Percentiles rank a stretch among this genome's conserved stretches.
Conservation (phyloP, 2,113 vertebrate genomes). For the Sapayoa aenigma region DNA sequence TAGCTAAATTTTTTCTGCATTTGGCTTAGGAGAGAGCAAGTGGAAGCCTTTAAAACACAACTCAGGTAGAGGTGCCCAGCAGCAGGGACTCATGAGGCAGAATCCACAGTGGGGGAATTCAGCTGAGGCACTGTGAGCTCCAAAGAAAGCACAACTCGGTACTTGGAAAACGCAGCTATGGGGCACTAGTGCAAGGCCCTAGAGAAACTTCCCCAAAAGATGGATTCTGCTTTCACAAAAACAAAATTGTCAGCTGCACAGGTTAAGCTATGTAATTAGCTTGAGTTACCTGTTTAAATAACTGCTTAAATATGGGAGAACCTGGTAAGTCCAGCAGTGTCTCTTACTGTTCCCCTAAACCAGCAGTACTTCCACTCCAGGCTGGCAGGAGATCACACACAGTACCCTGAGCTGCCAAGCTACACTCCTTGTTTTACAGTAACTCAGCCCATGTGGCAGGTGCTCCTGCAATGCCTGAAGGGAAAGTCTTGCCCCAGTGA, state of each 20-base stretch:
- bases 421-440: background rate
- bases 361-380: background rate
- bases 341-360: background rate
- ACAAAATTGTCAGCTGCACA: background rate
- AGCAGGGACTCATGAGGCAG: background rate
- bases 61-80: background rate
- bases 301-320: background rate
- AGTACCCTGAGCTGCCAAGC: background rate
- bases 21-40: background rate
- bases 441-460: background rate
- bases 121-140: background rate
- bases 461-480: background rate
- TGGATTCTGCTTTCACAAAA: background rate
- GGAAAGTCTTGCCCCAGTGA: background rate
- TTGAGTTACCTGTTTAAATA: background rate
- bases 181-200: too few relatives aligned
- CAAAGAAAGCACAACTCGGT: accelerated
- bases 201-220: background rate
- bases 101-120: background rate
- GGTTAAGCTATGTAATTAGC: background rate
- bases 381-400: background rate
- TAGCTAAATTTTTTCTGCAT: background rate
- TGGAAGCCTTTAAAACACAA: background rate
- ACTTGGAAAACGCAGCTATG: background rate
- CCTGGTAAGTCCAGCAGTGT: background rate